These are phyloP conservation scores for Harlomillsia oculata DNA, from an alignment of 1,140 invertebrate genomes.

Conservation along the genomic window DNA sequence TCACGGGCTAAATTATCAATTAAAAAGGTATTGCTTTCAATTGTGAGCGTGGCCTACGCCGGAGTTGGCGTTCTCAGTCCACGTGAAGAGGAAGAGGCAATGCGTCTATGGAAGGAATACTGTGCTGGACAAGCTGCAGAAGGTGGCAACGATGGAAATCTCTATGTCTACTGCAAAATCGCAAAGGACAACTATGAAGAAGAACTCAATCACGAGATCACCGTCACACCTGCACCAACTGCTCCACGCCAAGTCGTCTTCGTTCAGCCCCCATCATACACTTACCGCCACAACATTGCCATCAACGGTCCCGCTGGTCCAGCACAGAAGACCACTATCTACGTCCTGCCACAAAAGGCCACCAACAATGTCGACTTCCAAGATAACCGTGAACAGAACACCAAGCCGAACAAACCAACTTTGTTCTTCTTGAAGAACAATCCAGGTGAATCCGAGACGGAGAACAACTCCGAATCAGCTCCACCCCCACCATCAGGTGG, in stretches of 20 bases:
- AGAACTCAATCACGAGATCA: neutral
- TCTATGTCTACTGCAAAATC: constrained; percentile 3
- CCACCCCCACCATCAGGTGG: no score
- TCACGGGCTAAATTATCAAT: no score
- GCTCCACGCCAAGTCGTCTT: constrained; percentile 5
- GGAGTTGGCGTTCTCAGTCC: neutral
- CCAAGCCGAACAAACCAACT: neutral
- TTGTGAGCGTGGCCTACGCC: neutral
- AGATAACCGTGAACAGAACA: neutral
- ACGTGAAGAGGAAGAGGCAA: constrained; percentile 1
- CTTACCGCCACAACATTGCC: constrained; percentile 3
- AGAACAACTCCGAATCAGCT: no score
- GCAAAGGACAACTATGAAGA: constrained; percentile 4
- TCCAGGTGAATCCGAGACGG: no score
- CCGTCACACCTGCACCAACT: neutral
- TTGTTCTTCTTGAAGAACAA: constrained; percentile 2
- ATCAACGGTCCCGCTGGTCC: neutral
- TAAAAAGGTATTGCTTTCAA: neutral
- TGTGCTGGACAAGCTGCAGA: constrained; percentile 2
- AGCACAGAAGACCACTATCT: constrained; percentile 1
- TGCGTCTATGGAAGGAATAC: constrained; percentile 7
- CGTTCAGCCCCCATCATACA: constrained; percentile 5
- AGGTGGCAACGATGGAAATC: neutral
- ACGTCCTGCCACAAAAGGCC: constrained; percentile 3
- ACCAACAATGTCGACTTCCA: neutral